These are phyloP conservation scores for Trinorchestia longiramus DNA, from an alignment of 1,140 invertebrate species.

Conservation along the genomic window DNA sequence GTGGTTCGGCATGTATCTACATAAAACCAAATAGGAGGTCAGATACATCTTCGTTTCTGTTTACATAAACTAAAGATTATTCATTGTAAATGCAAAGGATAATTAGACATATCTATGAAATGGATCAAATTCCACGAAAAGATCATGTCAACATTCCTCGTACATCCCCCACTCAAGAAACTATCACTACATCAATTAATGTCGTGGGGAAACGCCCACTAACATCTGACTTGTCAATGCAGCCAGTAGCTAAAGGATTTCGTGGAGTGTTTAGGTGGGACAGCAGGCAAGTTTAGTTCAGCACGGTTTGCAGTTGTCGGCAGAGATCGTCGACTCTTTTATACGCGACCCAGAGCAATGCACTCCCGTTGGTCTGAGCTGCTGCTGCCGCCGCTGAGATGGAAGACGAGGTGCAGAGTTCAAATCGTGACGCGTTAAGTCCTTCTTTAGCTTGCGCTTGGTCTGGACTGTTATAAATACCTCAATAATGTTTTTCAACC, in stretches of 20 bases:
- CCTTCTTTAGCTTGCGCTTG: constrained; percentile 27
- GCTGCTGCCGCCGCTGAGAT: neutral
- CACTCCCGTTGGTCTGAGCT: neutral
- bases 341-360: neutral
- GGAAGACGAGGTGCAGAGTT: constrained; percentile 36
- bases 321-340: neutral
- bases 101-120: no score
- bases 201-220: no score
- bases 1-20: no score
- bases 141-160: no score
- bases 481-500: neutral
- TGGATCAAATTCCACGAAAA: no score
- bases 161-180: no score
- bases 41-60: no score
- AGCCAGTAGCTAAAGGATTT: neutral
- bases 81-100: no score
- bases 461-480: constrained; percentile 39
- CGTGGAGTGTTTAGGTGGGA: neutral
- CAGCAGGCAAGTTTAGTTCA: neutral
- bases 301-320: neutral
- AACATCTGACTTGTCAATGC: neutral
- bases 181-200: no score
- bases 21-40: no score
- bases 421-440: constrained; percentile 21
- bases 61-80: no score